These are phyloP conservation scores for Tychaedon coryphoeus DNA, from an alignment of 2,113 vertebrate genomes.

Conservation along the genomic window DNA sequence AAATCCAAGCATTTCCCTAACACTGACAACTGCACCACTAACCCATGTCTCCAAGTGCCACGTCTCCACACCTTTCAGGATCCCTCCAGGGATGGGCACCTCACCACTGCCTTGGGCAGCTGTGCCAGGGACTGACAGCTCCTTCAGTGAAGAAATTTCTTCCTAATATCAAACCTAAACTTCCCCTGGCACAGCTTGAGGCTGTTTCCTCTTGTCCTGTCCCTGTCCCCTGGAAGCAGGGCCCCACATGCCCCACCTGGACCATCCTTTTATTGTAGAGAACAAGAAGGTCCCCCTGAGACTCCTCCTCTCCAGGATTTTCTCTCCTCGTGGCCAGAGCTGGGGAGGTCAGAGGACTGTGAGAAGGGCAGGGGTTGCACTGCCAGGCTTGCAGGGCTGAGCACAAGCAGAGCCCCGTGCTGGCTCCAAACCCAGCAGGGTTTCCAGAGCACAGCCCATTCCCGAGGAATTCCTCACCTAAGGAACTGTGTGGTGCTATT, in stretches of 20 bases:
- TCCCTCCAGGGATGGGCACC: background rate
- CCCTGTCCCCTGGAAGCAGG: background rate
- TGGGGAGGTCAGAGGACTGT: background rate
- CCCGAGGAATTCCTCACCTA: background rate
- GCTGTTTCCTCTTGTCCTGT: background rate
- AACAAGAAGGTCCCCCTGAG: background rate
- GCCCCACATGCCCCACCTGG: accelerated
- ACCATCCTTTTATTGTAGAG: background rate
- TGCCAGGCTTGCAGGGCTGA: background rate
- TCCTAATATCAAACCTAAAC: background rate
- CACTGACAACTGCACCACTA: accelerated
- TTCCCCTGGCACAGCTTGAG: background rate
- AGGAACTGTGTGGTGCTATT: accelerated
- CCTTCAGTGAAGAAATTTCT: background rate
- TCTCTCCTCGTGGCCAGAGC: background rate
- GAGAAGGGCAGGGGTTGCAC: background rate
- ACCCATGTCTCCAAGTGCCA: accelerated
- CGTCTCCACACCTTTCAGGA: background rate
- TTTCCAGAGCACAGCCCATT: background rate
- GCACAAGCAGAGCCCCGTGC: background rate
- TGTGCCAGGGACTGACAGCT: background rate
- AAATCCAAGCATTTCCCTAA: background rate
- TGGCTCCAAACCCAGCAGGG: background rate
- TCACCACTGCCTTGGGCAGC: background rate
- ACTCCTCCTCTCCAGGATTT: background rate